Evolutionary conservation across 2,888 invertebrate species (phyloP), one percentile per base, ranked within the genome.

Genomic region (Ophion obscuratus): DNA sequence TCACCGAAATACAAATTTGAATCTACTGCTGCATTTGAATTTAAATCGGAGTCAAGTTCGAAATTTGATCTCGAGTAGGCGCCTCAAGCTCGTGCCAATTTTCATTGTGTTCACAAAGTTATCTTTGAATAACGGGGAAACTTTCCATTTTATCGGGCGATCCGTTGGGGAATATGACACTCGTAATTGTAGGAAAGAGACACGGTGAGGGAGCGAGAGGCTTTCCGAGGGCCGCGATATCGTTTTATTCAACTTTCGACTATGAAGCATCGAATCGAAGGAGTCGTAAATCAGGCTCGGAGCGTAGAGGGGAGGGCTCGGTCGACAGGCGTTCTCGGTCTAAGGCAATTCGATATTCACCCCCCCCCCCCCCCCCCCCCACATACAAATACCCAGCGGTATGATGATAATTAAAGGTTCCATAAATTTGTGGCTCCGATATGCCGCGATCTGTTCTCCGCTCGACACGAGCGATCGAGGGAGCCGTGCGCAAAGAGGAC

Each of bases 361-460:
- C 61, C 81, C 40, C 40, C 40, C 40, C 40, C 40, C 9, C 40
- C 5, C 40, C 40, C 40, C 3, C 40, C 1, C 40, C 6, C 40
- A 6, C 40, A 40, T 31, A 40, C 40, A 6, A 6, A 14, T 14
- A 3, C 53, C 53, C 53, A 14, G 14, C 81, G 77, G 85, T 78
- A 80, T 70, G 77, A 85, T 83, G 87, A 87, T 87, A 87, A 87
- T 87, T 87, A 80, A 87, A 87, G 80, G 83, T 87, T 77, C 85
- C 83, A 87, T 87, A 87, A 85, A 87, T 87, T 83, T 59, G 40
- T 81, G 85, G 87, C 80, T 79, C 62, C 83, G 83, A 87, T 85
- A 81, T 77, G 87, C 87, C 77, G 20, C 76, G 76, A 59, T 79
- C 62, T 71, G 47, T 71, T 47, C 31, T n/a, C 40, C 47, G 62